These are phyloP conservation scores for Leptinotarsa lineolata DNA, from an alignment of 1,140 invertebrate species.

Conservation along the genomic window DNA sequence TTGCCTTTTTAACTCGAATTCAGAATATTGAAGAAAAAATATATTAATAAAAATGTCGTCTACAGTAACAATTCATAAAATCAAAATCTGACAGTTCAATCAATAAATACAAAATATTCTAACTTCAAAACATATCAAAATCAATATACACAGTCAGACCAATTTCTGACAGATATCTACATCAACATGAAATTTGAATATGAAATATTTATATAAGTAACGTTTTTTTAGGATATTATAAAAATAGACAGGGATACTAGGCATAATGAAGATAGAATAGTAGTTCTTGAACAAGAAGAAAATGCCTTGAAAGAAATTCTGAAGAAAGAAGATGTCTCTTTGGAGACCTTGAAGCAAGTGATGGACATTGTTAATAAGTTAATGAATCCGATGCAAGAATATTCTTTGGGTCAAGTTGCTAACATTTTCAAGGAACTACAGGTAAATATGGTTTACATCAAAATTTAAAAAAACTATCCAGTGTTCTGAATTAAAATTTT, in stretches of 20 bases:
- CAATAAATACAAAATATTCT: too few species aligned
- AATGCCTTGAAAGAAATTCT: conserved; percentile 72
- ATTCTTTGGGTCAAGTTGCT: conserved; percentile 75
- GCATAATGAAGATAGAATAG: conserved; percentile 75
- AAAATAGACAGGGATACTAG: conserved; percentile 80
- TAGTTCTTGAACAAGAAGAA: conserved; percentile 80
- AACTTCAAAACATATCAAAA: too few species aligned
- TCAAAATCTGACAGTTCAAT: too few species aligned
- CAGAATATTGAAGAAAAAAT: too few species aligned
- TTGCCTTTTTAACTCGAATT: too few species aligned
- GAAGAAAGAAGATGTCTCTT: conserved; percentile 73
- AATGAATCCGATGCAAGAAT: conserved; percentile 61
- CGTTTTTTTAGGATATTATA: conserved; percentile 76
- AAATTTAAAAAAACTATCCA: not conserved
- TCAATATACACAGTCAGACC: too few species aligned
- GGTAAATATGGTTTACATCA: conserved; percentile 48
- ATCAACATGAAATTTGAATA: too few species aligned
- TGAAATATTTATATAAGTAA: not conserved
- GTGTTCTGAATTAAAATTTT: not conserved
- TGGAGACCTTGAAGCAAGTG: conserved; percentile 74
- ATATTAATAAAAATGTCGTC: too few species aligned
- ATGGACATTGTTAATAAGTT: conserved; percentile 72
- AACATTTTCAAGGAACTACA: conserved; percentile 76
- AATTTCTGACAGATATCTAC: too few species aligned
- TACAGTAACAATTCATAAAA: too few species aligned